A percentile compares a stretch with the other conserved stretches of the same genome.
phyloP scores from a whole-genome alignment of 2,797 vertebrate genomes.

The Enteromius mattozi region DNA sequence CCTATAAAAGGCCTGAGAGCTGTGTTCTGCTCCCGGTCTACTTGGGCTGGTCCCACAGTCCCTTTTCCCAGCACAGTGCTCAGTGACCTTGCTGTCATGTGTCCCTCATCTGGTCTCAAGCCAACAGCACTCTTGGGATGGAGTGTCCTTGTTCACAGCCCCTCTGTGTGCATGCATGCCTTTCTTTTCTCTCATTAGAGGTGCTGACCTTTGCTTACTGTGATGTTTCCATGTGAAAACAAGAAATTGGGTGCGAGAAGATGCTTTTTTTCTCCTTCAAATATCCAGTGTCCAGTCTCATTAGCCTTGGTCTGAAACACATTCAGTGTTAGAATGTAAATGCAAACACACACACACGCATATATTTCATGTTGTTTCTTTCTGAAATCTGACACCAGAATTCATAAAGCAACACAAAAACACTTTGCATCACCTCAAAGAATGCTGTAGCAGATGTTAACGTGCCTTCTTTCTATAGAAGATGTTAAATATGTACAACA shows the following conservation, averaged over 20 bases:
- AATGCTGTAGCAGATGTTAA: not conserved
- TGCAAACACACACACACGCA: not conserved
- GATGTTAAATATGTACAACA: not conserved
- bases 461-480: not conserved
- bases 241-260: constrained; percentile 1
- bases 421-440: not conserved
- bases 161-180: constrained; percentile 70
- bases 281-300: constrained; percentile 11
- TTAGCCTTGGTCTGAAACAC: not conserved
- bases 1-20: constrained; percentile 38
- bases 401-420: not conserved
- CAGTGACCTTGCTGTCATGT: constrained; percentile 82
- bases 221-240: constrained; percentile 38
- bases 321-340: not conserved
- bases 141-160: constrained; percentile 79
- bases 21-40: constrained; percentile 31
- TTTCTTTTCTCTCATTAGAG: constrained; percentile 45
- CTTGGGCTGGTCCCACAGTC: constrained; percentile 66
- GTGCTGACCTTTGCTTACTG: constrained; percentile 52
- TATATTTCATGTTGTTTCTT: not conserved
- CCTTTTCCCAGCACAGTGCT: constrained; percentile 67
- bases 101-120: constrained; percentile 77
- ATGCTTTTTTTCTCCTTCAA: constrained; percentile 14
- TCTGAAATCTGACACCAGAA: not conserved
- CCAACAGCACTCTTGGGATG: constrained; percentile 80